Base-by-base conservation (phyloP, 1,140 invertebrate species). In the Drosophila leontia region DNA sequence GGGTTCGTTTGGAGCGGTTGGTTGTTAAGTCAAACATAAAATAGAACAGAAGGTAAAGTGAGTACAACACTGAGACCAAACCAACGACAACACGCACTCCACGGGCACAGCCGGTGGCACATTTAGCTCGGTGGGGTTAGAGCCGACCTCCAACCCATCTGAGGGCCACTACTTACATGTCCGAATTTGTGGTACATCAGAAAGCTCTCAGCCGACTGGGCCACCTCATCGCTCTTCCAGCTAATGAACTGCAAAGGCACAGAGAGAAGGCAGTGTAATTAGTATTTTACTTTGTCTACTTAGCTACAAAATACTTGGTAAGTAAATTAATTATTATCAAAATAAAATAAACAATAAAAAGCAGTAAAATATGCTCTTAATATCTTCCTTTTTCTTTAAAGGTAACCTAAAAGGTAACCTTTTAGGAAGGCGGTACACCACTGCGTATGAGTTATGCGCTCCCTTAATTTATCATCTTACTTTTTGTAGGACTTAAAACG, bases 171-270 rank as follows among this genome's bases (percentile, higher is more conserved):
- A 96, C 96, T 96, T 95, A 98, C 97, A 93, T 96, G 95, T 92
- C 97, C 97, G 93, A 98, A 98, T 94, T 98, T 97, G 93, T 98
- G 97, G 92, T 97, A 96, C 69, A 97, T 95, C 63, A 98, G 94
- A 93, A 97, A 97, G 81, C 97, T 96, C 93, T 97, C 96, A 51
- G 97, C 96, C 2, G 96, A 96, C 78, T 96, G 95, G 26, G 96
- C 96, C 88, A 97, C 94, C 76, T 95, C 94, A 19, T 95, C 93
- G 39, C 95, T 94, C 72, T 95, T 95, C 96, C 97, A 96, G 80
- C 95, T 95, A 53, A 96, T 96, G 90, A 97, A 95, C 94, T 96
- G 86, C 29, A 91, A 86, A 79, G 58, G 26, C 44, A 67, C 17
- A 41, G 17, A 34, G 17, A 34, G 63, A n/a, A 34, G 8, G 48